Base-by-base conservation (phyloP, 2,797 vertebrate species). In the Poeciliopsis paucimaculata region DNA sequence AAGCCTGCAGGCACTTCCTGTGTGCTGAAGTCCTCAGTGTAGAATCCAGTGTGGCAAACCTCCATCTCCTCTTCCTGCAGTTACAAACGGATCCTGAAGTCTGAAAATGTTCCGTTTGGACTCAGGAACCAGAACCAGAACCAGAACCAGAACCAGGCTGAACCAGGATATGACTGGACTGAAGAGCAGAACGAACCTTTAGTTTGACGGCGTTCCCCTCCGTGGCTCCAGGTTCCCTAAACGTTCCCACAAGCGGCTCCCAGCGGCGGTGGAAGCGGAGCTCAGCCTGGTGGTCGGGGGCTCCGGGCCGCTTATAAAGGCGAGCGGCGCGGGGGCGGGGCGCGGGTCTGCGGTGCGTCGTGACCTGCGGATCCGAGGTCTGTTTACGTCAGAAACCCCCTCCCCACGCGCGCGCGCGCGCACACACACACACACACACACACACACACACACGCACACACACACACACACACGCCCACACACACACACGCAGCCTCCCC, bases 1-100 rank as follows among this genome's bases (percentile, higher is more conserved):
- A 96, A 95, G 51, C 95, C 95, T 16, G 88, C 95, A 4, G 96
- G 96, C 57, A 96, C 96, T 86, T 96, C 95, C 86, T 96, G 96
- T 9, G 95, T 95, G 86, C 93, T 95, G 92, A 96, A 96, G 87
- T 96, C 95, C 45, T 96, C 95, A 1, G 89, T 90, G 89, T 94
- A 95, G 92, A 89, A 96, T 75, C 94, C 95, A 84, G 92, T 88
- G 83, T 95, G 95, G 74, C 94, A 96, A 81, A 95, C 88, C 80
- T 96, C 95, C 96, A 96, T 96, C 95, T 96, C 23, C 41, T 1
- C 39, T 28, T 7, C 31, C 62, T 66, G 34, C 41, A 55, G 11
- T 34, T 11, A 55, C 10, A 74, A 75, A 46, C 26, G 11, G 39
- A 41, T 41, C 39, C 18, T 49, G 47, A n/a, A 34, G 26, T 62